A percentile compares a stretch with the other conserved stretches of the same genome.
phyloP scores from a whole-genome alignment of 2,113 vertebrate genomes.

The Manacus vitellinus region DNA sequence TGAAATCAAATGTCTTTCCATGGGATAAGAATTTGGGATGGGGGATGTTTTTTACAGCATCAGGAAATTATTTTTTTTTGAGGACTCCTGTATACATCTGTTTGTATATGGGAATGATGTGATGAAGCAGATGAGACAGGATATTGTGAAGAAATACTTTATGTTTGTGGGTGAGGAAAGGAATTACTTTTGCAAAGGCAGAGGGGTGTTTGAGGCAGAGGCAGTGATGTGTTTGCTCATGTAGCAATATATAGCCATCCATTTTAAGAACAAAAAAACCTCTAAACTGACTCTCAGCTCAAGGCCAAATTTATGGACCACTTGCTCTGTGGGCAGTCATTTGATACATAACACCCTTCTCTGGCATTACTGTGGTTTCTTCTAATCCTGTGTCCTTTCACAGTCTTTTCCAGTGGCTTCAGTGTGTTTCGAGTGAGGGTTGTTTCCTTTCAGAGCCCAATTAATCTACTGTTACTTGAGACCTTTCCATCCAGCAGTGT shows the following conservation, averaged over 20 bases:
- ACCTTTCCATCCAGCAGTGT: not conserved
- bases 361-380: not conserved
- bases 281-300: not conserved
- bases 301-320: not conserved
- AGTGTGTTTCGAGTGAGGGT: not conserved
- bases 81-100: not conserved
- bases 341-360: not conserved
- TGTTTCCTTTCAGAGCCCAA: not conserved
- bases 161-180: not conserved
- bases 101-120: not conserved
- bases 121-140: not conserved
- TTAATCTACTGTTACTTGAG: not conserved
- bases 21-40: not conserved
- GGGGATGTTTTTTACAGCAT: not conserved
- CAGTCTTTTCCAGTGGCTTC: not conserved
- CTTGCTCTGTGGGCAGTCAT: not conserved
- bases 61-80: not conserved
- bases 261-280: not conserved
- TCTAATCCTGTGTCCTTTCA: not conserved
- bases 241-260: not conserved
- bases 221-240: not conserved
- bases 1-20: not conserved
- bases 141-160: not conserved
- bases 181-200: not conserved
- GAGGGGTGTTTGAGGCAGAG: not conserved